phyloP scores from a whole-genome alignment of 1,140 invertebrate species.

The Amphibalanus amphitrite region DNA sequence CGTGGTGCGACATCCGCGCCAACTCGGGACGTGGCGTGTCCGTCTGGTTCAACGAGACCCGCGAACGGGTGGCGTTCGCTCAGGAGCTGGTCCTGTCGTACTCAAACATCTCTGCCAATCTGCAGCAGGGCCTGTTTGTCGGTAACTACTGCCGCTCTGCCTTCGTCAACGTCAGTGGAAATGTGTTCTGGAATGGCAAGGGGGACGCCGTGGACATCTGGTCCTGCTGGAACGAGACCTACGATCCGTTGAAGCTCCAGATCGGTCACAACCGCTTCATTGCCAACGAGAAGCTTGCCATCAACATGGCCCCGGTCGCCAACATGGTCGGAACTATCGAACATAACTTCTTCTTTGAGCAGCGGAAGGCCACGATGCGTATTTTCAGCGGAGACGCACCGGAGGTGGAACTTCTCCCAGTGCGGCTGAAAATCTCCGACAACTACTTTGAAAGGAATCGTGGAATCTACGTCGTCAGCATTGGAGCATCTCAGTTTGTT shows the following conservation, averaged over 20 bases:
- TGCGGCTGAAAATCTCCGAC: slow-evolving; percentile 48
- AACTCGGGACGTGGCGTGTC: slow-evolving; percentile 63
- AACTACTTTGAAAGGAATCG: slow-evolving; percentile 76
- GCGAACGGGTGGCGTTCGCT: slow-evolving; percentile 39
- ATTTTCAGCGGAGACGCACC: slow-evolving; percentile 60
- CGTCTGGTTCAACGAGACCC: slow-evolving; percentile 73
- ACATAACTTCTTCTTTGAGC: slow-evolving; percentile 69
- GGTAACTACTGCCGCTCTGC: slow-evolving; percentile 36
- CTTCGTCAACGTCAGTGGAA: slow-evolving; percentile 67
- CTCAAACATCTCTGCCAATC: slow-evolving; percentile 63
- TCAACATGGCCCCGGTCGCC: slow-evolving; percentile 64
- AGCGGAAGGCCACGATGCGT: slow-evolving; percentile 61
- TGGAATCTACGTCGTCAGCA: slow-evolving; percentile 68
- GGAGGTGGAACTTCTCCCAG: neutral
- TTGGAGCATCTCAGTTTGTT: slow-evolving; percentile 32
- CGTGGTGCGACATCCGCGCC: slow-evolving; percentile 44
- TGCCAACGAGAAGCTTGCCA: slow-evolving; percentile 50
- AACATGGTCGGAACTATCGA: slow-evolving; percentile 62
- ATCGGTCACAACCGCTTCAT: slow-evolving; percentile 72
- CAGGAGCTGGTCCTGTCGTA: slow-evolving; percentile 75
- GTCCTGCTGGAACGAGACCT: slow-evolving; percentile 45
- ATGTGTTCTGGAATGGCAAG: slow-evolving; percentile 56
- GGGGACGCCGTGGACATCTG: slow-evolving; percentile 56
- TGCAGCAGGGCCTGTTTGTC: slow-evolving; percentile 61
- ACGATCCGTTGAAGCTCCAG: slow-evolving; percentile 33